Base-by-base conservation (phyloP, 2,113 vertebrate species). In the Candoia aspera region DNA sequence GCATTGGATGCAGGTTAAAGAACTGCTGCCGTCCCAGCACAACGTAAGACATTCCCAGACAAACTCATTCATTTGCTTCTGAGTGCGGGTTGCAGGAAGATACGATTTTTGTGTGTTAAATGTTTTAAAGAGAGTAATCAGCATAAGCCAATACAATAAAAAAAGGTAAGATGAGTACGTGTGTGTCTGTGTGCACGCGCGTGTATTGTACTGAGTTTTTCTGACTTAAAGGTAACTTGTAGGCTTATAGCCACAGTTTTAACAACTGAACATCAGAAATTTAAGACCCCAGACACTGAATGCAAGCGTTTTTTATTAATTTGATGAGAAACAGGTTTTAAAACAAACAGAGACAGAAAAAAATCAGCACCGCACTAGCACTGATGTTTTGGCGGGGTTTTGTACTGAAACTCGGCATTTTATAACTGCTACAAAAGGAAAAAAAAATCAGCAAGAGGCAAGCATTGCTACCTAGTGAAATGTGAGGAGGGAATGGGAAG, bases 381-480 rank as follows among this genome's bases (percentile, higher is more conserved):
- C 96, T 95, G 96, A 96, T 95, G 97, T 93, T 95, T 96, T 3
- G 9, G 54, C n/a, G 84, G 93, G 91, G 87, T 88, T 95, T 95
- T 89, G 91, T 91, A 94, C 1, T 37, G 64, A 93, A 97, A 96
- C 96, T 96, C 92, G 95, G 49, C 17, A 33, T 79, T 57, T 29
- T 59, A 53, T 88, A 97, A 96, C 96, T 93, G 95, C 96, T 95
- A 97, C 96, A 95, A 94, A 89, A 92, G 29, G 8, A 1, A 4
- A 55, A 19, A 19, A 17, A 86, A 97, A 91, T 86, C 95, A 96
- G 97, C 96, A 97, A 97, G 97, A 97, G 97, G 98, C 97, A 95
- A 98, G 92, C 96, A 94, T 93, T 97, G 97, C 95, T 95, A 95
- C 19, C 92, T 94, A 89, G 95, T 94, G 93, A 97, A 97, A 96